A percentile compares a stretch with the other conserved stretches of the same genome.
These are phyloP conservation scores for Nycticebus coucang DNA, from an alignment of 2,113 vertebrate genomes.

Conservation along the genomic window DNA sequence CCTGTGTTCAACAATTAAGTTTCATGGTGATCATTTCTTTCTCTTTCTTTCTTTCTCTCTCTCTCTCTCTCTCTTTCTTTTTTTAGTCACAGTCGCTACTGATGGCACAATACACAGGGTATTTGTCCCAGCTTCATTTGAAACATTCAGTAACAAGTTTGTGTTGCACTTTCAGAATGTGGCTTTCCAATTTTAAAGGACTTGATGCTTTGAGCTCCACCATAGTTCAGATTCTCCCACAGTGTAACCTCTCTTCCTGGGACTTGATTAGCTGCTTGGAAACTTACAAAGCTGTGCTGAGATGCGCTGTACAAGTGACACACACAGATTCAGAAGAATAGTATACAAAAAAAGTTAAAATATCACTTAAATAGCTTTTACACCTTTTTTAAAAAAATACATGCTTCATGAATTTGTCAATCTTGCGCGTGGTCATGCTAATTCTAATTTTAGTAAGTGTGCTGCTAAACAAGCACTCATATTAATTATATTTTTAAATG, in stretches of 20 bases:
- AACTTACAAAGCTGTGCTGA: background rate
- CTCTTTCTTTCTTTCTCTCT: too few species aligned
- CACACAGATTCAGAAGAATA: background rate
- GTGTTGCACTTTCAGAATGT: background rate
- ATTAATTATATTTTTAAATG: background rate
- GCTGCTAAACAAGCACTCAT: background rate
- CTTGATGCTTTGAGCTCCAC: background rate
- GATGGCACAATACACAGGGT: background rate
- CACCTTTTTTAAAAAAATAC: background rate
- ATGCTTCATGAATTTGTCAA: background rate
- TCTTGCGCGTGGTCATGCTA: background rate
- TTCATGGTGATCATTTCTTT: background rate
- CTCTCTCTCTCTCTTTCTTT: too few species aligned
- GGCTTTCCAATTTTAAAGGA: background rate
- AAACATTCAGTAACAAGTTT: background rate
- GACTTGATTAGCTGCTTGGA: background rate
- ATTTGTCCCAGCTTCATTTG: background rate
- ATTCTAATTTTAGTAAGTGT: background rate
- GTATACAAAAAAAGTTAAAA: background rate
- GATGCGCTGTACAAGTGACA: background rate
- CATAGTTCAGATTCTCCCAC: background rate
- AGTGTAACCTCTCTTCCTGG: background rate
- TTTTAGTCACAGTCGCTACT: background rate
- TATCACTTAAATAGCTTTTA: background rate
- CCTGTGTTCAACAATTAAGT: background rate